These are phyloP conservation scores for Drosophila tristis DNA, from an alignment of 1,140 invertebrate genomes.

Conservation along the genomic window DNA sequence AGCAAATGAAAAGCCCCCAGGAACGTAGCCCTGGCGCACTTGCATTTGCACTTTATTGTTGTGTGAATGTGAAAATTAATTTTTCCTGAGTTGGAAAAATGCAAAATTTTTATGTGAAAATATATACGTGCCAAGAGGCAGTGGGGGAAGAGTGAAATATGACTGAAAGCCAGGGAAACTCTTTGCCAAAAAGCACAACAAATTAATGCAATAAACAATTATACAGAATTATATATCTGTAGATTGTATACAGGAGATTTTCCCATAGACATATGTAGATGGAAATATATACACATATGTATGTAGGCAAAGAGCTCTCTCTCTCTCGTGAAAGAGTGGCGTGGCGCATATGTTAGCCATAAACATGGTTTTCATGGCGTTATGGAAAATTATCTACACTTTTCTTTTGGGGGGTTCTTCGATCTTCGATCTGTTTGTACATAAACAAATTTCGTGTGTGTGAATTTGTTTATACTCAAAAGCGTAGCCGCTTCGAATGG, in stretches of 20 bases:
- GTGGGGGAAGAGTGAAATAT: background rate
- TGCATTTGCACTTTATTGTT: slow-evolving; percentile 53
- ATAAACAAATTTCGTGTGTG: slow-evolving; percentile 56
- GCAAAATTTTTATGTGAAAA: slow-evolving; percentile 67
- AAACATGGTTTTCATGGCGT: slow-evolving; percentile 59
- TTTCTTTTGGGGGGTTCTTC: background rate
- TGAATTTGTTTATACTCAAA: slow-evolving; percentile 72
- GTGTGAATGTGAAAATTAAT: slow-evolving; percentile 57
- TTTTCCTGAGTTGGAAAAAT: slow-evolving; percentile 66
- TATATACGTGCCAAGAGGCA: slow-evolving; percentile 9
- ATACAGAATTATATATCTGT: slow-evolving; percentile 14
- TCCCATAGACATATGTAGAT: slow-evolving; percentile 3
- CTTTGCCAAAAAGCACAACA: slow-evolving; percentile 33
- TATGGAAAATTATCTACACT: slow-evolving; percentile 62
- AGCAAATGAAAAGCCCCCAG: slow-evolving; percentile 1
- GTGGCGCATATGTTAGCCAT: slow-evolving; percentile 67
- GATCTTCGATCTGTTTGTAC: slow-evolving; percentile 44
- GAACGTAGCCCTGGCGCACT: slow-evolving; percentile 9
- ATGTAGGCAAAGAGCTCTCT: slow-evolving; percentile 36
- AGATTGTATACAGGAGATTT: slow-evolving; percentile 4
- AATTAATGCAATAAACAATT: slow-evolving; percentile 70
- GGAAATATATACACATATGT: slow-evolving; percentile 15
- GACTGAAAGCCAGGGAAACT: background rate
- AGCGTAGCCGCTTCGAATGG: slow-evolving; percentile 54
- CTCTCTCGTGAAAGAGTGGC: slow-evolving; percentile 2